Base-by-base conservation (phyloP, 2,113 vertebrate species). In the Dendropsophus ebraccatus region DNA sequence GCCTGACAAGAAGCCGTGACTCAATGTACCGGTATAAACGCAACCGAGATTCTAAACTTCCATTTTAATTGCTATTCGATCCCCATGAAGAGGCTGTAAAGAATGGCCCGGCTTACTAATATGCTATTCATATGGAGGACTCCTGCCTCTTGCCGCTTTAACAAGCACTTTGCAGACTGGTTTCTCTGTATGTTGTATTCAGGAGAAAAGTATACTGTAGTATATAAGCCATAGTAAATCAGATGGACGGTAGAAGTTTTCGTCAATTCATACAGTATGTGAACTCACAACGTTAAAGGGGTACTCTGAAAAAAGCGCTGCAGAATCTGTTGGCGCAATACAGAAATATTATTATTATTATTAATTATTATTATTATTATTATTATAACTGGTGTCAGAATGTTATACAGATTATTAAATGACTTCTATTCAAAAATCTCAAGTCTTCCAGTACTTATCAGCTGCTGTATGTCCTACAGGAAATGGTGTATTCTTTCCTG, bases 181-280 rank as follows among this genome's bases (percentile, higher is more conserved):
- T 17, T 19, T 77, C 45, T 19, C 23, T 84, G n/a, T 86, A 90
- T 82, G 84, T 58, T 88, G 65, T 86, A 89, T 90, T 87, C 76
- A 32, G 16, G 32, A 52, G 54, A 30, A 17, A 72, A 80, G 30
- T 56, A 65, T 17, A 52, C 17, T 25, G 14, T 21, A n/a, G 7
- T 0, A 19, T 58, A 83, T 56, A 54, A 83, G 17, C 65, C 13
- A 37, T 19, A 17, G 21, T 17, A 30, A 35, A 69, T 19, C 3
- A 37, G 7, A 35, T 0, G 16, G 9, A 9, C 65, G 17, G 21
- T 58, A 9, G 10, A n/a, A n/a, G 56, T n/a, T 1, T n/a, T 50
- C 12, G 49, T 11, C n/a, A n/a, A n/a, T n/a, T n/a, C n/a, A n/a
- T n/a, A n/a, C n/a, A n/a, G n/a, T n/a, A n/a, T n/a, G n/a, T n/a